phyloP scores from a whole-genome alignment of 2,888 invertebrate species.

The Agrotis exclamationis region DNA sequence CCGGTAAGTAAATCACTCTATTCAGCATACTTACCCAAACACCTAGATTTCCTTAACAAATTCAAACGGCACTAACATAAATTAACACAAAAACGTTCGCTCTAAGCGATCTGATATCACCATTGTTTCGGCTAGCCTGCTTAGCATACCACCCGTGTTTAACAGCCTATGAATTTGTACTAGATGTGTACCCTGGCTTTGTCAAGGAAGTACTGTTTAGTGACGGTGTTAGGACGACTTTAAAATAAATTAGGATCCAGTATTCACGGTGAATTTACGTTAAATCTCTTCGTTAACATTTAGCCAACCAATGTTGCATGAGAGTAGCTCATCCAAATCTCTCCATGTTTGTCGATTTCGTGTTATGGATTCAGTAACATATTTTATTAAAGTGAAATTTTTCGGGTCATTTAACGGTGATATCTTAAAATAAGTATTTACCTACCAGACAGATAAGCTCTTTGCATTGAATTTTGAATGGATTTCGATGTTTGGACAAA shows the following conservation, averaged over 20 bases:
- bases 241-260: neutral
- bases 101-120: conserved; percentile 74
- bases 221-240: neutral
- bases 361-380: too few relatives aligned
- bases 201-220: conserved; percentile 4
- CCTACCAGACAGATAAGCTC: too few relatives aligned
- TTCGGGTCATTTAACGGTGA: too few relatives aligned
- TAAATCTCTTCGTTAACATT: too few relatives aligned
- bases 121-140: conserved; percentile 74
- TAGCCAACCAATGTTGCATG: too few relatives aligned
- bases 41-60: conserved; percentile 67
- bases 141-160: conserved; percentile 68
- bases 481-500: too few relatives aligned
- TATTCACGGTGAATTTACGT: too few relatives aligned
- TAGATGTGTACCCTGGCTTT: conserved; percentile 15
- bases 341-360: too few relatives aligned
- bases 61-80: conserved; percentile 71
- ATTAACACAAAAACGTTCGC: conserved; percentile 74
- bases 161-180: conserved; percentile 45
- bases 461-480: too few relatives aligned
- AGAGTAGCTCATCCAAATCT: too few relatives aligned
- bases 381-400: too few relatives aligned
- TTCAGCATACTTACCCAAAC: conserved; percentile 58
- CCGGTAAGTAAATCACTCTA: conserved; percentile 56
- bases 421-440: too few relatives aligned